Conservation (phyloP, 2,113 vertebrate species). For the Hemibates koningsi region DNA sequence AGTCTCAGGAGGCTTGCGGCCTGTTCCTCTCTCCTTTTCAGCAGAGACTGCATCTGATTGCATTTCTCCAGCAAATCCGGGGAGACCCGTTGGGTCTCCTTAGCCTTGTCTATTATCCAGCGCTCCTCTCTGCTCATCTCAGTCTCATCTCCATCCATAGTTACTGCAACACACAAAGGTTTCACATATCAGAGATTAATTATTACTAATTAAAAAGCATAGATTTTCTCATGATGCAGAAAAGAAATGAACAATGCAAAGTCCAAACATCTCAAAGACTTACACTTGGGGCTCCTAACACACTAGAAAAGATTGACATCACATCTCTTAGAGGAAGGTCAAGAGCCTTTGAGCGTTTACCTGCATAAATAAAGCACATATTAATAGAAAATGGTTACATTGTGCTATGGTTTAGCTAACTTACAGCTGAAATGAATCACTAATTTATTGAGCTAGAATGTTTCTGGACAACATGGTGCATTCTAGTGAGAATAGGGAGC, state of each 20-base stretch:
- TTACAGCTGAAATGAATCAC: neutral
- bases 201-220: neutral
- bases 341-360: neutral
- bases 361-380: neutral
- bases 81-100: neutral
- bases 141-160: conserved; percentile 41
- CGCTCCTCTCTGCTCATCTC: conserved; percentile 38
- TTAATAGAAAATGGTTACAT: neutral
- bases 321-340: neutral
- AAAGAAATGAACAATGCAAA: neutral
- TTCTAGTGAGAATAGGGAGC: neutral
- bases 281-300: neutral
- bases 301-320: neutral
- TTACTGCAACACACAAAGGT: neutral
- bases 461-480: neutral
- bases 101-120: conserved; percentile 34
- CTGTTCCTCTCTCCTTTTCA: conserved; percentile 33
- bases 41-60: conserved; percentile 13
- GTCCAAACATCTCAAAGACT: neutral
- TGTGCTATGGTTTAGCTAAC: neutral
- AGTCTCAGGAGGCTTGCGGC: conserved; percentile 4
- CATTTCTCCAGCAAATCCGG: neutral
- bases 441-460: neutral
- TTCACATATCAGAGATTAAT: neutral
- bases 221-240: neutral